Base-by-base conservation (phyloP, 1,140 invertebrate genomes). In the Papilio polyxenes region DNA sequence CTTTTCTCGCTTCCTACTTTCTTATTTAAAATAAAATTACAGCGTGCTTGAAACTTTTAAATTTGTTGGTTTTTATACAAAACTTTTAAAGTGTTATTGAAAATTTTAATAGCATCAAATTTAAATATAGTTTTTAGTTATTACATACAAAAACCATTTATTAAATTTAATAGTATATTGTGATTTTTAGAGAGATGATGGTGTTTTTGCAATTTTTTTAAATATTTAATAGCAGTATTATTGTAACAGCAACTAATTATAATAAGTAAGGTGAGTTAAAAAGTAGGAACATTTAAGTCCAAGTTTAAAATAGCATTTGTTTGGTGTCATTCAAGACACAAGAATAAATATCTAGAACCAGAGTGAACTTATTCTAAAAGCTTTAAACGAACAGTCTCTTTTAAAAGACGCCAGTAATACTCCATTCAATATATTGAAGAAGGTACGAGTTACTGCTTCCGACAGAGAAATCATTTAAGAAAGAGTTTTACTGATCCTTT, bases 21-120 rank as follows among this genome's bases (percentile, higher is more conserved):
- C 62, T 72, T 72, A 72, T 72, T 72, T 40, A 72, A 37, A 72
- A 72, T 72, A 72, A 40, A 72, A 72, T 72, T 72, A 72, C 65
- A 72, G 65, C 31, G 31, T 72, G 65, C 65, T 72, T 72, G 65
- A 72, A 72, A 72, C 65, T 72, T 72, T 72, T 37, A 72, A 72
- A 72, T 72, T 72, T 72, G 65, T 72, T 13, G 65, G 40, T 31
- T 72, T 72, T 72, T 72, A 37, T 72, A 11, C 11, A 72, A 72
- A 72, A 72, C 10, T 72, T 37, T 10, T 65, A 31, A 37, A 72
- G 23, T 37, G 65, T 37, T 37, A 37, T 37, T 23, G 31, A 13
- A 5, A 72, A 72, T 72, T 72, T 72, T 13, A 72, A 37, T 37
- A 72, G 11, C 62, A 69, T 5, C 23, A 69, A 31, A 69, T 69